Percentiles rank a stretch among this genome's conserved stretches.
These are phyloP conservation scores for Portunus trituberculatus DNA, from an alignment of 1,140 invertebrate genomes.

Conservation along the genomic window DNA sequence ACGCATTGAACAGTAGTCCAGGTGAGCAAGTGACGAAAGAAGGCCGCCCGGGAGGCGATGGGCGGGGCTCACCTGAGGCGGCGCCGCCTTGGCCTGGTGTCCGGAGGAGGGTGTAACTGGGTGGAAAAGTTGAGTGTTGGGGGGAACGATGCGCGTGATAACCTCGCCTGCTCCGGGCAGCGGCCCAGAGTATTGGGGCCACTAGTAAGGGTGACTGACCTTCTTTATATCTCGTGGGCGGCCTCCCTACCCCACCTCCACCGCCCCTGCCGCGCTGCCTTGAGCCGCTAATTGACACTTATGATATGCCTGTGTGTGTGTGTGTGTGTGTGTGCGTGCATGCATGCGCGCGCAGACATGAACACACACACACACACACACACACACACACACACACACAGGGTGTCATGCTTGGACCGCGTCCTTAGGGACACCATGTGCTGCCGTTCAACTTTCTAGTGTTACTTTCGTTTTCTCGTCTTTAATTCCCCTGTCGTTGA, in stretches of 20 bases:
- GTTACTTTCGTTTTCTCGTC: too few relatives aligned
- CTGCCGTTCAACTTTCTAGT: too few relatives aligned
- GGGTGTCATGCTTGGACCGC: neutral
- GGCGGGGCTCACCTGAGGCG: constrained; percentile 14
- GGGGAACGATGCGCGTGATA: constrained; percentile 20
- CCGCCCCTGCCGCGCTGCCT: neutral
- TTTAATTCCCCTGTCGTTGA: neutral
- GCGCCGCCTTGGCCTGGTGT: neutral
- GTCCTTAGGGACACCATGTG: too few relatives aligned
- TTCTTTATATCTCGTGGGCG: constrained; percentile 50
- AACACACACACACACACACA: too few relatives aligned
- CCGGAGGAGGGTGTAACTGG: neutral
- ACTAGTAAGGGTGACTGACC: constrained; percentile 65
- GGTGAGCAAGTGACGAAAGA: constrained; percentile 20
- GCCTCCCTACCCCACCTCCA: neutral
- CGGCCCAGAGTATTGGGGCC: constrained; percentile 51
- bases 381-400: constrained; percentile 18
- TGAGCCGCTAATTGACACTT: neutral
- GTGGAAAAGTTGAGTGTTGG: neutral
- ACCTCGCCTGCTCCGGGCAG: neutral
- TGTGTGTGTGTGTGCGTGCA: too few relatives aligned
- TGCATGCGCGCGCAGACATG: too few relatives aligned
- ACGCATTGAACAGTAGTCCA: neutral
- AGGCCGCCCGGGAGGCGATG: neutral
- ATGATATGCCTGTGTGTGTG: too few relatives aligned